Evolutionary conservation across 2,888 invertebrate genomes (phyloP).

Genomic region (Morpho deidamia): DNA sequence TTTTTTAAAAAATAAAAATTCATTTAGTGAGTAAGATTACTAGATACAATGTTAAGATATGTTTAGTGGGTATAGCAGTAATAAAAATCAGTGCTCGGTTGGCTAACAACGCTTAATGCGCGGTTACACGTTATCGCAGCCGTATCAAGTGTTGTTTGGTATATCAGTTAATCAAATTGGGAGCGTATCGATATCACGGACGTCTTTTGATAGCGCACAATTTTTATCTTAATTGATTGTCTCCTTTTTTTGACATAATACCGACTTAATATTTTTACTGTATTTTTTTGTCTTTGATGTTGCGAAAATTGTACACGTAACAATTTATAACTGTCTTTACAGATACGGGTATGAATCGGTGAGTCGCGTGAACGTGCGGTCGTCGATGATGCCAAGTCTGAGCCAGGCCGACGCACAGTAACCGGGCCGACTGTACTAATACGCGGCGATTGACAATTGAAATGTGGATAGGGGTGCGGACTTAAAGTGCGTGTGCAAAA

Average conservation of each 20-base stretch:
- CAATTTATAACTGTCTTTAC: constrained; percentile 37
- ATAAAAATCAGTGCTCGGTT: constrained; percentile 71
- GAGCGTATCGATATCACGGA: constrained; percentile 68
- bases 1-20: not conserved
- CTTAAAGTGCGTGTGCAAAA: constrained; percentile 69
- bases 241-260: constrained; percentile 57
- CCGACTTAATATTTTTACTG: constrained; percentile 39
- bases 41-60: constrained; percentile 38
- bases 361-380: constrained; percentile 15
- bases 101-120: constrained; percentile 68
- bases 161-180: constrained; percentile 75
- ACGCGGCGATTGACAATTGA: constrained; percentile 40
- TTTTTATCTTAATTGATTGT: constrained; percentile 76
- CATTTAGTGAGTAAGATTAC: constrained; percentile 6
- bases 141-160: constrained; percentile 67
- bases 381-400: constrained; percentile 31
- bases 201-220: constrained; percentile 61
- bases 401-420: constrained; percentile 23
- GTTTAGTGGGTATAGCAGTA: constrained; percentile 54
- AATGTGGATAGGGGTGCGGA: constrained; percentile 68
- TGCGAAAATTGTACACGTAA: constrained; percentile 25
- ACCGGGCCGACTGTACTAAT: constrained; percentile 42
- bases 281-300: constrained; percentile 44
- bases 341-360: constrained; percentile 39
- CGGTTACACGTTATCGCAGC: constrained; percentile 63